These are phyloP conservation scores for Lasioglossum albipes DNA, from an alignment of 1,140 invertebrate species.

Conservation along the genomic window DNA sequence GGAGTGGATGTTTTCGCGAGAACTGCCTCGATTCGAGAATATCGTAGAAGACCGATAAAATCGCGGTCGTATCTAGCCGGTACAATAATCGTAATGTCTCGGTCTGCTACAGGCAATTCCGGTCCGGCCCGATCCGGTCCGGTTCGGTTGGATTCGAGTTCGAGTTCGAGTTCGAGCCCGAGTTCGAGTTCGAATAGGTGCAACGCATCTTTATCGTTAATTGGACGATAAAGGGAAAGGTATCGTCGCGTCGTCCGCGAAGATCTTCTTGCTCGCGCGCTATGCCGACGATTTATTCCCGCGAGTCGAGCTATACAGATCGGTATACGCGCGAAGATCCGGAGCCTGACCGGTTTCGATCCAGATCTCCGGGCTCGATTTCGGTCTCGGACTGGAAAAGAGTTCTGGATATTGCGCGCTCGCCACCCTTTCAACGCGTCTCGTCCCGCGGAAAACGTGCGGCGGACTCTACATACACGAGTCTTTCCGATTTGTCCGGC, in stretches of 20 bases:
- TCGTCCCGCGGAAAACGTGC: neutral
- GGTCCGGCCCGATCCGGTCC: conserved; percentile 28
- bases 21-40: neutral
- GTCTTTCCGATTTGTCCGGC: no score
- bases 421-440: neutral
- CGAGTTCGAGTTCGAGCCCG: conserved; percentile 37
- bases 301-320: conserved; percentile 42
- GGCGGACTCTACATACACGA: no score
- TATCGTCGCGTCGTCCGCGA: conserved; percentile 51
- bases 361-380: neutral
- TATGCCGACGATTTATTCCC: conserved; percentile 66
- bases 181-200: conserved; percentile 43
- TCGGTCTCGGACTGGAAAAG: neutral
- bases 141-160: conserved; percentile 30
- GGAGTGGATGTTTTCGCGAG: neutral
- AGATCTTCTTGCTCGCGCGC: conserved; percentile 51
- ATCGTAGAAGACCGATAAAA: conserved; percentile 46
- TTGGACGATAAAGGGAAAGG: conserved; percentile 68
- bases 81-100: conserved; percentile 64
- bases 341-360: conserved; percentile 72
- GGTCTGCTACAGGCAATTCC: conserved; percentile 46
- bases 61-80: conserved; percentile 50
- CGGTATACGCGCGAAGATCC: conserved; percentile 47
- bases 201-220: conserved; percentile 69
- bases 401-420: conserved; percentile 37